phyloP scores from a whole-genome alignment of 2,888 invertebrate genomes.

The Eristalis pertinax region DNA sequence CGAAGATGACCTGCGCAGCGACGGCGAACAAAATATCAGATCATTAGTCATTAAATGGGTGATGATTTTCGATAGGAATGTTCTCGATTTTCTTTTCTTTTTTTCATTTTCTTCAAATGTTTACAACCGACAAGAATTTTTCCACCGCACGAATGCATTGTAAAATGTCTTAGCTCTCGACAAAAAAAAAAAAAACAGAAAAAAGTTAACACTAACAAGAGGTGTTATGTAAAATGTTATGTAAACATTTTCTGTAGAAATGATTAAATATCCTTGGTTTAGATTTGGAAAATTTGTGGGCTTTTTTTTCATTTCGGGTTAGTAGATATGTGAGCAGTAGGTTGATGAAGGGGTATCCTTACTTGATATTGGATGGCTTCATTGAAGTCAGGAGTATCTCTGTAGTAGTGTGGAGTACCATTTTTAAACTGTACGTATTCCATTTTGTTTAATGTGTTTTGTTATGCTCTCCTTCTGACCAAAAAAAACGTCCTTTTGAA shows the following conservation, averaged over 20 bases:
- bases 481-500: slow-evolving; percentile 61
- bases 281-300: background rate
- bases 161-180: background rate
- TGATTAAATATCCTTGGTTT: background rate
- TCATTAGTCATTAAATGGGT: slow-evolving; percentile 48
- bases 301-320: background rate
- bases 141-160: slow-evolving; percentile 3
- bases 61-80: slow-evolving; percentile 28
- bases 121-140: slow-evolving; percentile 33
- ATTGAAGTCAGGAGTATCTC: slow-evolving; percentile 80
- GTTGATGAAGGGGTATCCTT: slow-evolving; percentile 74
- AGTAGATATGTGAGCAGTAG: background rate
- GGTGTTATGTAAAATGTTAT: slow-evolving; percentile 66
- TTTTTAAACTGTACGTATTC: slow-evolving; percentile 82
- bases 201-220: slow-evolving; percentile 10
- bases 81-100: slow-evolving; percentile 23
- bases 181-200: background rate
- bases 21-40: slow-evolving; percentile 38
- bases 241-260: slow-evolving; percentile 41
- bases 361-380: slow-evolving; percentile 82
- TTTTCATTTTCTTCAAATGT: slow-evolving; percentile 10
- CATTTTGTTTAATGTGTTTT: slow-evolving; percentile 75
- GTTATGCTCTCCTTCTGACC: slow-evolving; percentile 51
- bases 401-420: slow-evolving; percentile 81
- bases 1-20: slow-evolving; percentile 36